Evolutionary conservation across 2,113 vertebrate genomes (phyloP).

Genomic region (Callorhinus ursinus): DNA sequence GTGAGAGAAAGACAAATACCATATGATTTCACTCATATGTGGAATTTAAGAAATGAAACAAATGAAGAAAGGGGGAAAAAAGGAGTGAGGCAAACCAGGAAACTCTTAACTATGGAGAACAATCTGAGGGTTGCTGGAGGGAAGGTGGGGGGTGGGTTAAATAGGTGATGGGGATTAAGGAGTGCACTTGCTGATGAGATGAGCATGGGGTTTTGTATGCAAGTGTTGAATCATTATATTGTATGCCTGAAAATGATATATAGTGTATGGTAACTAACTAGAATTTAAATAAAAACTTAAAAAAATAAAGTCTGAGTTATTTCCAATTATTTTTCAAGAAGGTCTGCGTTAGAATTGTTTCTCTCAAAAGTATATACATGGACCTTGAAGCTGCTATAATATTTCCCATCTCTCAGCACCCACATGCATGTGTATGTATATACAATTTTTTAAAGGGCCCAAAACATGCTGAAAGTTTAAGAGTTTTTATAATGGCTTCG

Average conservation of each 20-base stretch:
- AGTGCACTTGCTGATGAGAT: neutral
- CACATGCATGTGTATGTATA: neutral
- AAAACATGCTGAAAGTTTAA: slow-evolving; percentile 53
- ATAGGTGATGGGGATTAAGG: neutral
- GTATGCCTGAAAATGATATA: neutral
- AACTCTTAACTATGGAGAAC: neutral
- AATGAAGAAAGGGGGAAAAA: neutral
- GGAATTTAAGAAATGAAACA: neutral
- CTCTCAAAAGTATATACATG: neutral
- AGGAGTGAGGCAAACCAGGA: neutral
- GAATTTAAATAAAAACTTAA: neutral
- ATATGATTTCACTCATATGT: neutral
- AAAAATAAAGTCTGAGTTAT: neutral
- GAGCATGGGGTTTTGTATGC: neutral
- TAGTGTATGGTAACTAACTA: neutral
- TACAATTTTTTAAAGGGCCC: neutral
- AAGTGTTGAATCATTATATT: neutral
- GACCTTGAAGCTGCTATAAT: neutral
- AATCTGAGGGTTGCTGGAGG: neutral
- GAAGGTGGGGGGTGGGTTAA: neutral
- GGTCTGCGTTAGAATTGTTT: neutral
- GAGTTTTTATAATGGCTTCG: slow-evolving; percentile 46
- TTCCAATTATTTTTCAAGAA: slow-evolving; percentile 22
- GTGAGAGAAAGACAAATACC: neutral
- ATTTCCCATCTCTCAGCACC: neutral